Evolutionary conservation across 2,113 vertebrate genomes (phyloP), one percentile per base, ranked within the genome.

Genomic region (Proterorhinus semilunaris): DNA sequence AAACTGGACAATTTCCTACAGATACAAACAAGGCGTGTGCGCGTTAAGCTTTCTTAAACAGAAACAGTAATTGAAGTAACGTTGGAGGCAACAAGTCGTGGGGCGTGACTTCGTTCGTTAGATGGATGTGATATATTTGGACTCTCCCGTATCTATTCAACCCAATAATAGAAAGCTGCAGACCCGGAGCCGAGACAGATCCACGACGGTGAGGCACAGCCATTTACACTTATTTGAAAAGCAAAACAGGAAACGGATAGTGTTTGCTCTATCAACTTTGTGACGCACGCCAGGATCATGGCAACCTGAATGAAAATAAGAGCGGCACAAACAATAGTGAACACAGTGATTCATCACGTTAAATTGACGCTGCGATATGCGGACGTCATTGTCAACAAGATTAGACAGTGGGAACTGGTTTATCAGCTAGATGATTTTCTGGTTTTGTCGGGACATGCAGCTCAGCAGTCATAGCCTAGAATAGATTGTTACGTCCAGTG

Each of bases 221-320:
- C 46, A 47, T 7, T 47, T 8, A 47, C 46, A 6, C 27, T 47
- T 13, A 74, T 72, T 59, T 74, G 77, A 74, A 67, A 72, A 2
- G 11, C 1, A 0, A 0, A 1, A 50, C 1, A 16, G 47, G 57
- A 72, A 43, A 5, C 16, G 6, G 12, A 17, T 48, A 3, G 7
- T 2, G 7, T 11, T 5, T 10, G 55, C 11, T 7, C 27, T 27
- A 3, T 15, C 6, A 27, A 42, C 55, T 42, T 42, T 6, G 42
- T 5, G 36, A 11, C 17, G 54, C 17, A 9, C 5, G 57, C 36
- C 2, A 1, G 54, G 36, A 61, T 36, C 13, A 13, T 44, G 36
- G 12, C 27, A 15, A 43, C 2, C 36, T 10, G 57, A 59, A 59
- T 59, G 36, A 6, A 15, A 57, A 11, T 57, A 8, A 54, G 6